Percentiles rank a stretch among this genome's conserved stretches.
These are phyloP conservation scores for Seriola rivoliana DNA, from an alignment of 2,113 vertebrate species.

Conservation along the genomic window DNA sequence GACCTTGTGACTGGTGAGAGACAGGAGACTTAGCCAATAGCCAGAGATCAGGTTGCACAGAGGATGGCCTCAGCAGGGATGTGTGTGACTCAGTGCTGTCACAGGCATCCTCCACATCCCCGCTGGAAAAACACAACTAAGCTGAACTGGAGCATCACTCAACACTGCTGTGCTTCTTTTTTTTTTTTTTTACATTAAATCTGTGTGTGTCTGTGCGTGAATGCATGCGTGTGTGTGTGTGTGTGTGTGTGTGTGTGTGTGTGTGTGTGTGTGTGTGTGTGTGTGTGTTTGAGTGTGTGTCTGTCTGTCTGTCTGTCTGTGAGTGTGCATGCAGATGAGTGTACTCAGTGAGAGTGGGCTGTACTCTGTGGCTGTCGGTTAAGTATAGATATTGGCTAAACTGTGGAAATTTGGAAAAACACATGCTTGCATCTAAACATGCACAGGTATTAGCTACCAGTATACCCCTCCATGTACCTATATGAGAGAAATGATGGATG, in stretches of 20 bases:
- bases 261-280: constrained; percentile 17
- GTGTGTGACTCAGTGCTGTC: constrained; percentile 77
- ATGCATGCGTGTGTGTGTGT: constrained; percentile 30
- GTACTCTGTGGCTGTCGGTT: constrained; percentile 69
- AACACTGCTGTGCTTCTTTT: constrained; percentile 57
- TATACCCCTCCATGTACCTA: constrained; percentile 84
- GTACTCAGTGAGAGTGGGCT: constrained; percentile 71
- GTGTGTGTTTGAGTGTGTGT: neutral
- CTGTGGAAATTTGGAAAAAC: constrained; percentile 79
- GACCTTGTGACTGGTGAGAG: constrained; percentile 78
- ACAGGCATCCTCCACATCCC: constrained; percentile 71
- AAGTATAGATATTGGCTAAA: constrained; percentile 71
- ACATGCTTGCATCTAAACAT: constrained; percentile 82
- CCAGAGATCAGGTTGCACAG: constrained; percentile 80
- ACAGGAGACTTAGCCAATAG: constrained; percentile 71
- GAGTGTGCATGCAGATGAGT: constrained; percentile 77
- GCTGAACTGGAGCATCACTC: constrained; percentile 72
- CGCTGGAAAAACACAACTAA: constrained; percentile 70
- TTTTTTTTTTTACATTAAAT: constrained; percentile 52
- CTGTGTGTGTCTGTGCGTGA: constrained; percentile 47
- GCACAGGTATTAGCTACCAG: constrained; percentile 77
- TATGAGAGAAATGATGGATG: constrained; percentile 88
- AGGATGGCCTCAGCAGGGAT: constrained; percentile 65
- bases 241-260: constrained; percentile 31
- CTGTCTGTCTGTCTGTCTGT: constrained; percentile 46